Conservation (phyloP, 2,888 invertebrate species). For the Andrena haemorrhoa region DNA sequence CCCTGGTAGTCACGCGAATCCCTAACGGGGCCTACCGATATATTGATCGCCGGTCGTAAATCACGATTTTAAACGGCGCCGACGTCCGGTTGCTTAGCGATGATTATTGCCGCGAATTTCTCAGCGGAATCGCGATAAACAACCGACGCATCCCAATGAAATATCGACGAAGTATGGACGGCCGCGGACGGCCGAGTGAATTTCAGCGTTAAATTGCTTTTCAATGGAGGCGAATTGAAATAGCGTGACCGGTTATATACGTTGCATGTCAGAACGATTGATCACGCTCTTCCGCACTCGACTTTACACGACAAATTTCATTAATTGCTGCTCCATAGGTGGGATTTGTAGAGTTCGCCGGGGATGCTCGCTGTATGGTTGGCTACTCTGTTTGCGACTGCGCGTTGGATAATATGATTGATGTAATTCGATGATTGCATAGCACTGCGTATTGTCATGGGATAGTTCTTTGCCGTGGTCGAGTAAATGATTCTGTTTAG, state of each 20-base stretch:
- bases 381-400: neutral
- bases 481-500: neutral
- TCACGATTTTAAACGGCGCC: slow-evolving; percentile 27
- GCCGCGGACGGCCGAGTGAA: slow-evolving; percentile 14
- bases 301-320: neutral
- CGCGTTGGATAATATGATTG: neutral
- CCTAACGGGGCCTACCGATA: slow-evolving; percentile 17
- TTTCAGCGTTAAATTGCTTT: slow-evolving; percentile 25
- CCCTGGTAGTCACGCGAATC: slow-evolving; percentile 14
- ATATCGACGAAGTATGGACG: slow-evolving; percentile 4
- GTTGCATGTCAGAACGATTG: slow-evolving; percentile 5
- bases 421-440: neutral
- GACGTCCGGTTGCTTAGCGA: slow-evolving; percentile 1
- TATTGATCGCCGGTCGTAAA: slow-evolving; percentile 32
- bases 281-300: slow-evolving; percentile 11
- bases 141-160: neutral
- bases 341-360: slow-evolving; percentile 2
- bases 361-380: neutral
- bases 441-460: too few relatives aligned
- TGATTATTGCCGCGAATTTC: slow-evolving; percentile 30
- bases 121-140: slow-evolving; percentile 29
- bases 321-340: neutral
- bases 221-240: slow-evolving; percentile 2
- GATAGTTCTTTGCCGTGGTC: too few relatives aligned
- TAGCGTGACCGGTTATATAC: neutral